Percentiles rank a stretch among this genome's conserved stretches.
Evolutionary conservation across 2,797 vertebrate species (phyloP).

Genomic region (Dermochelys coriacea): DNA sequence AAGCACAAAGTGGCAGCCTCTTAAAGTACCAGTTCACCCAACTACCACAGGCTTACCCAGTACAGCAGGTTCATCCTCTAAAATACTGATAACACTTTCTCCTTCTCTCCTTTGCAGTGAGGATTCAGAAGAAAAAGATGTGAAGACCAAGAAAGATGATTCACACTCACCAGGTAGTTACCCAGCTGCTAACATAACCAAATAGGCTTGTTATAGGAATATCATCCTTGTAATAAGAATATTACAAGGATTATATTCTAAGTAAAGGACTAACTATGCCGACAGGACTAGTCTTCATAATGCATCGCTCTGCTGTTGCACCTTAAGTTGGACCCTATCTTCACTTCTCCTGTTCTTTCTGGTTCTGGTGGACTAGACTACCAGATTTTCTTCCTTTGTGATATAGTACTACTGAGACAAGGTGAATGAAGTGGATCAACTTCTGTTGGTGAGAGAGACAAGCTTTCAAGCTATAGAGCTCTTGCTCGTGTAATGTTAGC

Average conservation of each 20-base stretch:
- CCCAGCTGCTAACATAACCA: not conserved
- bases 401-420: not conserved
- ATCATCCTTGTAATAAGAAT: not conserved
- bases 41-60: not conserved
- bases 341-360: not conserved
- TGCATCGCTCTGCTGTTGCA: not conserved
- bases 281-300: not conserved
- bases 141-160: conserved; percentile 95
- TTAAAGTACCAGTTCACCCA: not conserved
- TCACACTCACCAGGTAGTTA: conserved; percentile 90
- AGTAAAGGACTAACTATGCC: not conserved
- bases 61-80: not conserved
- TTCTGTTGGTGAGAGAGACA: not conserved
- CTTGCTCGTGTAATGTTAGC: not conserved
- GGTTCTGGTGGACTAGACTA: not conserved
- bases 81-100: not conserved
- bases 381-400: not conserved
- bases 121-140: conserved; percentile 96
- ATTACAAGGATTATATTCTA: not conserved
- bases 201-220: not conserved
- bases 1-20: accelerated
- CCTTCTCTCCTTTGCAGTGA: conserved; percentile 83
- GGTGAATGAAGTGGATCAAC: not conserved
- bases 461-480: not conserved
- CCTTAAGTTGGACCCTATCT: not conserved